These are phyloP conservation scores for Archaeoteleia sp. DNA, from an alignment of 2,888 invertebrate species.

Conservation along the genomic window DNA sequence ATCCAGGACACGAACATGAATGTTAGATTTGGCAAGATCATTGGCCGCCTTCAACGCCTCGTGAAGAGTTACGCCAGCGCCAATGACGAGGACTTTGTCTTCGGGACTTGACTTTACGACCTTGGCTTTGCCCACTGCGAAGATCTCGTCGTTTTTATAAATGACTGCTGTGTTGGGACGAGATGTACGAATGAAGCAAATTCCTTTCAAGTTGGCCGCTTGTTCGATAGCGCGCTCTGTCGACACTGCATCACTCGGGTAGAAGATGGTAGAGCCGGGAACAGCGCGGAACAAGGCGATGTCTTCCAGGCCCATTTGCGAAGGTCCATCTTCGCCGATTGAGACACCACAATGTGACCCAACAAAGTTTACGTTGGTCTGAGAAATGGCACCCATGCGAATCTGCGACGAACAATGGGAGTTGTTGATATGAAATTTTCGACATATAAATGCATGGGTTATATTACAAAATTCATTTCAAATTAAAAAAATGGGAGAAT, in stretches of 20 bases:
- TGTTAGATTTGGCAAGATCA: slow-evolving; percentile 81
- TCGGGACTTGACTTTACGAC: slow-evolving; percentile 84
- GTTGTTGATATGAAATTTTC: too few relatives aligned
- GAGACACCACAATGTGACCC: slow-evolving; percentile 99
- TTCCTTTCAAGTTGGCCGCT: slow-evolving; percentile 94
- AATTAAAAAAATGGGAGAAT: too few relatives aligned
- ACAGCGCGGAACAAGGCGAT: slow-evolving; percentile 95
- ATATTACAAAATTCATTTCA: background rate
- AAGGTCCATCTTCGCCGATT: slow-evolving; percentile 99
- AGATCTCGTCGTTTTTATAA: slow-evolving; percentile 88
- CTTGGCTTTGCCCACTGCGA: slow-evolving; percentile 87
- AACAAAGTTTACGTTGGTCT: slow-evolving; percentile 96
- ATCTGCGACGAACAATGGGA: slow-evolving; percentile 83
- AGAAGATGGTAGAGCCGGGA: slow-evolving; percentile 87
- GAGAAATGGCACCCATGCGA: slow-evolving; percentile 99
- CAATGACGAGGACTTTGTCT: slow-evolving; percentile 90
- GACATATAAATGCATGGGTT: too few relatives aligned
- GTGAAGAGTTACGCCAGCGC: slow-evolving; percentile 94
- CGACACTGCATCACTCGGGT: slow-evolving; percentile 93
- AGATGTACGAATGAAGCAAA: slow-evolving; percentile 97
- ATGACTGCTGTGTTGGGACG: slow-evolving; percentile 92
- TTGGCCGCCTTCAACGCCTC: slow-evolving; percentile 92
- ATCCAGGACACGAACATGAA: slow-evolving; percentile 91
- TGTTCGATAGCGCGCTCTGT: slow-evolving; percentile 96
- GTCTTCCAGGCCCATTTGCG: slow-evolving; percentile 99